Base-by-base conservation (phyloP, 2,888 invertebrate genomes). In the Drosophila buzzatii region DNA sequence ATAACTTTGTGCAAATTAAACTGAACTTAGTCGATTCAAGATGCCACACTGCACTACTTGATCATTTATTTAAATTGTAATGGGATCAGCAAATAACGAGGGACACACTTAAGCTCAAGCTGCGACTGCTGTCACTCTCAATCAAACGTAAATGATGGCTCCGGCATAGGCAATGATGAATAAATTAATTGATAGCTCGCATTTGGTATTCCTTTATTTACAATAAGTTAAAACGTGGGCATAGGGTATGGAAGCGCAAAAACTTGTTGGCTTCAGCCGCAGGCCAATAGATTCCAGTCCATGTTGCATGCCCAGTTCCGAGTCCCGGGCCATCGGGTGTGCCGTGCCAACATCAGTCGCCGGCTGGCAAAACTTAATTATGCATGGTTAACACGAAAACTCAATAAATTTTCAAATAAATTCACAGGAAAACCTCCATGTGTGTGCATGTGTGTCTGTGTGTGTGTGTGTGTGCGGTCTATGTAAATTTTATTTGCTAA, bases 361-460 rank as follows among this genome's bases (percentile, higher is more conserved):
- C 56, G 57, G 52, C 49, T 75, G 76, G 73, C 80, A 85, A 88
- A 91, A 91, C 90, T 91, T 90, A 91, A 91, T 91, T 91, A 91
- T 91, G 91, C 91, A 89, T 90, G 90, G 91, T 91, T 91, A 91
- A 90, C 91, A 91, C 91, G 91, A 91, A 91, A 91, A 90, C 91
- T 91, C 91, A 90, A 91, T 91, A 91, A 91, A 91, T 91, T 91
- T 90, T 82, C 88, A 79, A 88, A 89, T 88, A 91, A 90, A 86
- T 90, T 87, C 79, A 76, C 76, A 81, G 73, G 77, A 76, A 66
- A 69, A 63, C 65, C 52, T 72, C 51, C 60, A 56, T 59, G 64
- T 57, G 44, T 52, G 52, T 35, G 31, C 39, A 27, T 37, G 33
- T 27, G 37, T 52, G 18, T 52, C 47, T 60, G 56, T 58, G 45